phyloP scores from a whole-genome alignment of 2,888 invertebrate species.

The Nezara viridula region DNA sequence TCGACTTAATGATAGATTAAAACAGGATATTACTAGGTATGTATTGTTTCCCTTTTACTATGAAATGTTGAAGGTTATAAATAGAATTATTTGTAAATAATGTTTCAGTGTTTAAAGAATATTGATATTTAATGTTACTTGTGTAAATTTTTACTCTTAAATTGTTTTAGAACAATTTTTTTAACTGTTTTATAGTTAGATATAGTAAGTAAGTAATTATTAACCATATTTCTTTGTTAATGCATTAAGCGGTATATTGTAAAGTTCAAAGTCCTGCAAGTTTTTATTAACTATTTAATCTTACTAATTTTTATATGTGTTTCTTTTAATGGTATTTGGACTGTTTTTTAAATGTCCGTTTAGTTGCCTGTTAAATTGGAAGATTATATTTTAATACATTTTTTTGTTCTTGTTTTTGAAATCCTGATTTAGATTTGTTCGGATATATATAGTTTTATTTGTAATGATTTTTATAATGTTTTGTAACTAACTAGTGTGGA shows the following conservation, averaged over 20 bases:
- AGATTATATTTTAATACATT: too few species aligned
- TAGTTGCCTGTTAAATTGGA: too few species aligned
- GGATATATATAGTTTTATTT: too few species aligned
- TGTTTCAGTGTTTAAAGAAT: background rate
- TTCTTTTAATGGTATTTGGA: too few species aligned
- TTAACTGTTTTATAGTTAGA: too few species aligned
- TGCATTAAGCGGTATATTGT: background rate
- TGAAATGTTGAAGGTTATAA: background rate
- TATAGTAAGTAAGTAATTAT: too few species aligned
- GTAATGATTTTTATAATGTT: background rate
- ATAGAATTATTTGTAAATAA: background rate
- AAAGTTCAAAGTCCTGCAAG: background rate
- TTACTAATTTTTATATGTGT: too few species aligned
- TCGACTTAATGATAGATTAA: slow-evolving; percentile 65
- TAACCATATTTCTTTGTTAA: background rate
- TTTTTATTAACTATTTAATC: too few species aligned
- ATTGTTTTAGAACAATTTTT: background rate
- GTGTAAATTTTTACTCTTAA: background rate
- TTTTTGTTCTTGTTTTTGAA: too few species aligned
- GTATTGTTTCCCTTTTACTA: slow-evolving; percentile 29
- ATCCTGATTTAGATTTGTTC: too few species aligned
- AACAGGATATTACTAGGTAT: slow-evolving; percentile 66
- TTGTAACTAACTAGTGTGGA: background rate
- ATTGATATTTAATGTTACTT: background rate
- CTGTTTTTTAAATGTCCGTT: too few species aligned